Evolutionary conservation across 2,113 vertebrate species (phyloP).

Genomic region (Diphyllodes magnificus): DNA sequence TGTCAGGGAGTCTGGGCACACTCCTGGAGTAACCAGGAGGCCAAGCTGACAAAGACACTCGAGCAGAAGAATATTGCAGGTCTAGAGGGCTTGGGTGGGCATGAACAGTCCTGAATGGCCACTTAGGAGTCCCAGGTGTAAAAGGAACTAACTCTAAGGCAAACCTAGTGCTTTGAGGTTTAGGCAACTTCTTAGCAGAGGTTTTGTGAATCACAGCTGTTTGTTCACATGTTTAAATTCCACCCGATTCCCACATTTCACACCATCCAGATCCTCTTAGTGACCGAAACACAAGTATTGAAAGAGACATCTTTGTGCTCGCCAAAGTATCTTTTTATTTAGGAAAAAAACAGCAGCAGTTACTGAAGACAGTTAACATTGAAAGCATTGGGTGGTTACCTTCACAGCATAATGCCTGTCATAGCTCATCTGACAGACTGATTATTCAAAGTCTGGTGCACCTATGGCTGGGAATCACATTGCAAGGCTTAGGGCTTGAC

Average conservation of each 20-base stretch:
- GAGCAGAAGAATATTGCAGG: not conserved
- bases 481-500: not conserved
- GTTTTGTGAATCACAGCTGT: not conserved
- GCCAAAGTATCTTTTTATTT: conserved; percentile 34
- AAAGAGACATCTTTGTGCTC: not conserved
- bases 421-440: not conserved
- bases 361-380: not conserved
- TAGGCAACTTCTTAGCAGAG: not conserved
- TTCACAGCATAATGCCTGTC: not conserved
- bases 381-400: not conserved
- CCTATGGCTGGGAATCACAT: not conserved
- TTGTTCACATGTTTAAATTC: not conserved
- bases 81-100: not conserved
- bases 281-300: not conserved
- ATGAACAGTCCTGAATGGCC: not conserved
- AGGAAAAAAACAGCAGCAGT: not conserved
- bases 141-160: not conserved
- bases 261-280: not conserved
- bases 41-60: not conserved
- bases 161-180: not conserved
- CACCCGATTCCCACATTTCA: not conserved
- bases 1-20: not conserved
- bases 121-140: not conserved
- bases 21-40: not conserved
- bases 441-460: not conserved